Percentiles rank a stretch among this genome's conserved stretches.
Evolutionary conservation across 2,888 invertebrate species (phyloP).

Genomic region (Bimastos eiseni): DNA sequence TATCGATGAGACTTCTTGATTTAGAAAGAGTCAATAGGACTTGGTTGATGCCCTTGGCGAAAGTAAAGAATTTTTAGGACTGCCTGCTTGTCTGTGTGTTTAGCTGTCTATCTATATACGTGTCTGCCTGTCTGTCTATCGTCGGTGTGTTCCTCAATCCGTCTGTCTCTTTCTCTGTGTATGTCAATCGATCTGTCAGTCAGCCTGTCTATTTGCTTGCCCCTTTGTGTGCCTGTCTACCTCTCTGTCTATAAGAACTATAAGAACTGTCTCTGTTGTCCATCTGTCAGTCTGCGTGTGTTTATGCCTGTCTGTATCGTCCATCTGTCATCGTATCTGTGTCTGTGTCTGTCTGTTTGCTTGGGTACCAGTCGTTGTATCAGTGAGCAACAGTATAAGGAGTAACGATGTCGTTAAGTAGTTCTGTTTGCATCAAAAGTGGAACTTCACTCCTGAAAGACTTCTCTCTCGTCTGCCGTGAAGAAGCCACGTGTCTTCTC

Average conservation of each 20-base stretch:
- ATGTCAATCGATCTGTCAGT: too few relatives aligned
- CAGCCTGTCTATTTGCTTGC: too few relatives aligned
- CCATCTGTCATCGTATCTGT: too few relatives aligned
- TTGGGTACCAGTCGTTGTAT: too few relatives aligned
- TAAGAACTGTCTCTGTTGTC: too few relatives aligned
- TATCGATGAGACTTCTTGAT: background rate
- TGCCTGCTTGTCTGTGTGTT: background rate
- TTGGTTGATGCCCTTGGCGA: background rate
- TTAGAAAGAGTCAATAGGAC: background rate
- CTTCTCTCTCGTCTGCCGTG: background rate
- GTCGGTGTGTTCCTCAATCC: background rate
- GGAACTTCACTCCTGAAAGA: background rate
- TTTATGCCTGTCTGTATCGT: too few relatives aligned
- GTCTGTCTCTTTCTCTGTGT: background rate
- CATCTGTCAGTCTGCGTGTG: too few relatives aligned
- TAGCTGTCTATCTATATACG: background rate
- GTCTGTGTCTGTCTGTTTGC: too few relatives aligned
- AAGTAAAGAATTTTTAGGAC: background rate
- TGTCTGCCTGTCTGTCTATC: background rate
- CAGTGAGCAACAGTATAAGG: too few relatives aligned
- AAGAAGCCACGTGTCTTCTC: background rate
- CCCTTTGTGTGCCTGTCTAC: too few relatives aligned
- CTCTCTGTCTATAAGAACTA: too few relatives aligned
- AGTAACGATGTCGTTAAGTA: too few relatives aligned
- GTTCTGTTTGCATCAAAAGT: background rate